phyloP scores from a whole-genome alignment of 2,797 vertebrate genomes.

The Lithobates pipiens region DNA sequence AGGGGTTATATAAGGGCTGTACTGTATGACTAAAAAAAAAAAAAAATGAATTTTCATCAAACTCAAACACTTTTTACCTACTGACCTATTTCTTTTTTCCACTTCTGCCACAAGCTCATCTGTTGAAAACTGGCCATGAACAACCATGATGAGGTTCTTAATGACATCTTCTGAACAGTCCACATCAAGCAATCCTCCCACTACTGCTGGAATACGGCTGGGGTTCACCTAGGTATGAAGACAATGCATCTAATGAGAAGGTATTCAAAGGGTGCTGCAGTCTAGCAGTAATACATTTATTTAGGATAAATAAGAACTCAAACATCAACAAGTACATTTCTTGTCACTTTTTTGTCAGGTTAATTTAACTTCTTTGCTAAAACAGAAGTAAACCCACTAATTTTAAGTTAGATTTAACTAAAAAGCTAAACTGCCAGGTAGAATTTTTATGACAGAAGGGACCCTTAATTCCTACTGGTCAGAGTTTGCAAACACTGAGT shows the following conservation, averaged over 20 bases:
- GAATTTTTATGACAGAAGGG: no score
- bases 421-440: no score
- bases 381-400: no score
- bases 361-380: no score
- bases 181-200: conserved; percentile 92
- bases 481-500: no score
- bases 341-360: no score
- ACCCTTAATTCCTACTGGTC: no score
- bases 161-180: conserved; percentile 96
- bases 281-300: neutral
- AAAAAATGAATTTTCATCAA: neutral
- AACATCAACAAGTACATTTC: no score
- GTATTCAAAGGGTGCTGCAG: neutral
- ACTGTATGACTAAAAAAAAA: no score
- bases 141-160: conserved; percentile 88
- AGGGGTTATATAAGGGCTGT: no score
- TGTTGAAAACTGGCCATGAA: conserved; percentile 87
- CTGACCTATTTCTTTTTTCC: conserved; percentile 93
- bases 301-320: no score
- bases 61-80: neutral
- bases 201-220: conserved; percentile 92
- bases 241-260: neutral
- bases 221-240: conserved; percentile 86
- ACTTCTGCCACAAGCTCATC: conserved; percentile 91
- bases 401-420: no score